Conservation (phyloP, 2,797 vertebrate species). For the Garrulus glandarius region DNA sequence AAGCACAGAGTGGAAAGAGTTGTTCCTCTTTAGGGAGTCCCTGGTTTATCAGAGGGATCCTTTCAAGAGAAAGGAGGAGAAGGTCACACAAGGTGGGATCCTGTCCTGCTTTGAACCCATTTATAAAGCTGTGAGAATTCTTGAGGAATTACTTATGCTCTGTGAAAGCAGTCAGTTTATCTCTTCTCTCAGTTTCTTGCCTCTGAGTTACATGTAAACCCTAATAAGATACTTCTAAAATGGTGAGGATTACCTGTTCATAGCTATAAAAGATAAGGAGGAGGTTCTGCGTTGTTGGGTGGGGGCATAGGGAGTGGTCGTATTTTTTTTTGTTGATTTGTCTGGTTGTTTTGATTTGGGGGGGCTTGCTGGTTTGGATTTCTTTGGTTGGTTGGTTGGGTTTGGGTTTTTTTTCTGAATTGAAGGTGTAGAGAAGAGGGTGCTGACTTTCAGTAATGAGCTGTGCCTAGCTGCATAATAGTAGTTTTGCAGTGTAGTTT, state of each 20-base stretch:
- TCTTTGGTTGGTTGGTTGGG: accelerated
- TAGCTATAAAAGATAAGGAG: neutral
- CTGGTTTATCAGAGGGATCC: neutral
- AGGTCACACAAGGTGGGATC: neutral
- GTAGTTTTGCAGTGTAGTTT: neutral
- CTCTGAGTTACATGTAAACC: neutral
- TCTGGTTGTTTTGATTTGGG: neutral
- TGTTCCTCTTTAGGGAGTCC: neutral
- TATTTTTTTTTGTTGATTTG: neutral
- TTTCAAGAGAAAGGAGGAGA: neutral
- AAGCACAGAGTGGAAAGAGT: neutral
- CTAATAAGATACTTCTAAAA: neutral
- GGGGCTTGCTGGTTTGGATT: accelerated
- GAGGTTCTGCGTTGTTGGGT: neutral
- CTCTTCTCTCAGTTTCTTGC: neutral
- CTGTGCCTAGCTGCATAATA: neutral
- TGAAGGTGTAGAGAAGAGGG: neutral
- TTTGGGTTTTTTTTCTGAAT: neutral
- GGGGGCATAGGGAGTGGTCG: accelerated
- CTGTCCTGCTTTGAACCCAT: neutral
- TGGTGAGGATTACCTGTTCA: neutral
- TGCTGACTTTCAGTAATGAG: neutral
- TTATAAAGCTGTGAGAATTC: neutral
- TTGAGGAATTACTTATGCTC: neutral
- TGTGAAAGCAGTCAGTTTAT: neutral